Evolutionary conservation across 2,113 vertebrate species (phyloP).

Genomic region (Dryoscopus gambensis): DNA sequence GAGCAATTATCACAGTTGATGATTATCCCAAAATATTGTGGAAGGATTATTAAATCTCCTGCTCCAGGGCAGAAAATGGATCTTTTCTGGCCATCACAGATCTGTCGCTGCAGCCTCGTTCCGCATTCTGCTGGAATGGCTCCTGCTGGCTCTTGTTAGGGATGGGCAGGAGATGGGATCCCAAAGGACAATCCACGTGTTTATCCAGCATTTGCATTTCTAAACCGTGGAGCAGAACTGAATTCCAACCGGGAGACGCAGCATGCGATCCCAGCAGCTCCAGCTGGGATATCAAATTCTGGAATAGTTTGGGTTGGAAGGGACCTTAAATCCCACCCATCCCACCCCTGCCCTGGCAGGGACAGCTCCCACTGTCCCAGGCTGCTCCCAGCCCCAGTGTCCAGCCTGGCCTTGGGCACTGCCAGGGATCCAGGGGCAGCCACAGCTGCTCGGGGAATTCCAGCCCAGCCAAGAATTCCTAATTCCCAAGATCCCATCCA

Average conservation of each 20-base stretch:
- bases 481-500: no score
- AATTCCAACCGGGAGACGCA: not conserved
- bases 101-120: not conserved
- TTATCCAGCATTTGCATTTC: not conserved
- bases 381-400: not conserved
- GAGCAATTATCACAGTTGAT: not conserved
- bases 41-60: not conserved
- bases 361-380: not conserved
- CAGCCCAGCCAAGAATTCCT: no score
- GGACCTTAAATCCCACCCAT: not conserved
- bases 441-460: not conserved
- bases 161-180: not conserved
- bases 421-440: not conserved
- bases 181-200: not conserved
- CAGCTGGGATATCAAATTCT: not conserved
- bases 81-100: not conserved
- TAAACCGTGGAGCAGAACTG: fast-evolving
- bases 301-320: not conserved
- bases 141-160: not conserved
- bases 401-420: not conserved
- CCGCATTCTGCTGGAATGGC: not conserved
- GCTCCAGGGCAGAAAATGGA: not conserved
- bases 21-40: not conserved
- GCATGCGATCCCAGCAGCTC: not conserved
- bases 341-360: not conserved